Evolutionary conservation across 2,113 vertebrate genomes (phyloP).

Genomic region (Alexandromys fortis): DNA sequence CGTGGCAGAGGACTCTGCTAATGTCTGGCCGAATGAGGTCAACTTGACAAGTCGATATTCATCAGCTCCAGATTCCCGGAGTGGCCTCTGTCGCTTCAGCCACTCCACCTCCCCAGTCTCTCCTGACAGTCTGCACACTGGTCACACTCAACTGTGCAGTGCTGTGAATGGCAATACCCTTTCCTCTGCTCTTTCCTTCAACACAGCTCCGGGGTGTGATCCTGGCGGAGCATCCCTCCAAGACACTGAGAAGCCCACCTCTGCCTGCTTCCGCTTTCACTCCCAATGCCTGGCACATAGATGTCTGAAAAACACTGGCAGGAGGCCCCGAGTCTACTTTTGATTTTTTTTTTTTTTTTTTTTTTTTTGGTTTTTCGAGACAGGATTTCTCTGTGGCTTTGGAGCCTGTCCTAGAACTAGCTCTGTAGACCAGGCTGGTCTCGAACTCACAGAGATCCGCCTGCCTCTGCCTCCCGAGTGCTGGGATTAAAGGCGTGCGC

Average conservation of each 20-base stretch:
- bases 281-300: neutral
- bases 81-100: neutral
- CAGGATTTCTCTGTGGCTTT: too few relatives aligned
- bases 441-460: too few relatives aligned
- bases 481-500: too few relatives aligned
- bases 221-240: neutral
- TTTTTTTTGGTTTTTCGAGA: too few relatives aligned
- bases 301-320: neutral
- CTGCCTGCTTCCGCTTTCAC: too few relatives aligned
- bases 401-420: too few relatives aligned
- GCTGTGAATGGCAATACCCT: neutral
- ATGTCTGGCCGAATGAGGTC: neutral
- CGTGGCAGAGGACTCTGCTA: too few relatives aligned
- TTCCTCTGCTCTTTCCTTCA: neutral
- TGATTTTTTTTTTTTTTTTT: too few relatives aligned
- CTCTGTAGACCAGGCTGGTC: too few relatives aligned
- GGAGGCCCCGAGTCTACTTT: neutral
- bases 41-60: neutral
- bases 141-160: neutral
- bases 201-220: neutral
- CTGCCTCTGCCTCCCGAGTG: too few relatives aligned
- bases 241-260: neutral
- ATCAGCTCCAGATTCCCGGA: neutral
- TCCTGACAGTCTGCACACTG: neutral
- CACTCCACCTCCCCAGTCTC: too few relatives aligned